Conservation (phyloP, 2,797 vertebrate genomes). For the Leontocebus nigricollis region DNA sequence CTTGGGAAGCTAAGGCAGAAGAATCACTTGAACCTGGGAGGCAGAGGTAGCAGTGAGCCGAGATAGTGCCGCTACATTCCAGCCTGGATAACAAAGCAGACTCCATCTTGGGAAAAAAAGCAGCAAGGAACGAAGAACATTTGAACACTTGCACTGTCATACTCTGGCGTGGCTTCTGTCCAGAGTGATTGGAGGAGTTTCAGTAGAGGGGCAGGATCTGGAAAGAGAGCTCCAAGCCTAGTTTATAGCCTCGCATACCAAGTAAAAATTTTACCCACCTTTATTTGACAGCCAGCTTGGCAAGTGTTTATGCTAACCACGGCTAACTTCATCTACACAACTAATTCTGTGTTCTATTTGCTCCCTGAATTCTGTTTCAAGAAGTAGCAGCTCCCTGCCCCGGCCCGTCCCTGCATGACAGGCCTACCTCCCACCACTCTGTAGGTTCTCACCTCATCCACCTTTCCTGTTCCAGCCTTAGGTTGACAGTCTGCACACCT, state of each 20-base stretch:
- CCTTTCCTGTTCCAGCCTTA: not conserved
- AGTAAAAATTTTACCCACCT: not conserved
- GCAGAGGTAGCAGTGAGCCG: not conserved
- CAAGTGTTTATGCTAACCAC: fast-evolving
- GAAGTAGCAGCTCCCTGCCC: not conserved
- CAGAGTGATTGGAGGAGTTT: not conserved
- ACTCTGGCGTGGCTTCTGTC: not conserved
- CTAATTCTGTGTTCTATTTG: fast-evolving
- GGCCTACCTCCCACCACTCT: fast-evolving
- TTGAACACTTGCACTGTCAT: not conserved
- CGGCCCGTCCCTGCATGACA: fast-evolving
- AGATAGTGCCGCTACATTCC: not conserved
- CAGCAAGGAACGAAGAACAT: not conserved
- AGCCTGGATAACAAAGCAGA: not conserved
- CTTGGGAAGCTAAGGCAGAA: not conserved
- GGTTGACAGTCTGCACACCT: not conserved
- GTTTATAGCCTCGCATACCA: not conserved
- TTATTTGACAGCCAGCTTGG: not conserved
- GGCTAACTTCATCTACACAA: not conserved
- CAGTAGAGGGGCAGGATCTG: not conserved
- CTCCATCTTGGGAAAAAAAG: not conserved
- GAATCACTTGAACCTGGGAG: not conserved
- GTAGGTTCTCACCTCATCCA: fast-evolving
- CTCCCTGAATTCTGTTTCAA: fast-evolving
- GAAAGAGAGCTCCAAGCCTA: not conserved